Base-by-base conservation (phyloP, 2,888 invertebrate genomes). In the Deroplatys truncata region DNA sequence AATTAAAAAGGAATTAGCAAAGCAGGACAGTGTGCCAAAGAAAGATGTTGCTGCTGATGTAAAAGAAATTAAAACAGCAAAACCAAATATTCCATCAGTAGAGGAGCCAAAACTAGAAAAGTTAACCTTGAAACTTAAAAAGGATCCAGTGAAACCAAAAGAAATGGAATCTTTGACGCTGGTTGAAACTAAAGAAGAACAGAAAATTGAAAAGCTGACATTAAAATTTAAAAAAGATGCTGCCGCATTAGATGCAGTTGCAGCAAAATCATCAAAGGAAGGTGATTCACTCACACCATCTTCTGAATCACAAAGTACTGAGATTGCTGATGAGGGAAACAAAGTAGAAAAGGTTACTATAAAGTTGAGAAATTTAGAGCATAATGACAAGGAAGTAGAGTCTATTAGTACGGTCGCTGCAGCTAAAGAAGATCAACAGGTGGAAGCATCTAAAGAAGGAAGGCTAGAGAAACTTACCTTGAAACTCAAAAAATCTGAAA, bases 401-500 rank as follows among this genome's bases (percentile, higher is more conserved):
- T 72, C 85, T 29, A 82, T 28, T 20, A 86, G 72, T 84, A 89
- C 72, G 25, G 28, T 43, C 31, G 9, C 56, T 84, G 29, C 28
- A 84, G 56, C 84, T 43, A 72, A 72, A 72, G 20, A 72, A 25
- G 83, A 89, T n/a, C n/a, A 31, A 15, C 28, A 72, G 7, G 56
- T 7, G 16, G 29, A 20, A 88, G 35, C 82, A 82, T 88, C 94
- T 94, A 85, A 94, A 94, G 93, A 94, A 94, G 95, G 89, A 92
- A 93, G 93, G 90, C 92, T 92, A 49, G 90, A 89, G 20, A 90
- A 90, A 85, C 88, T 90, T 84, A 90, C 90, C 49, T 86, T 90
- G 16, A 90, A 90, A 72, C 83, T 90, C 10, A 90, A 88, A 56
- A 90, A 88, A 29, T 88, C 84, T 16, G 84, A 88, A 35, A 16